A percentile compares a stretch with the other conserved stretches of the same genome.
Conservation (phyloP, 1,140 invertebrate genomes). For the Drosophila suzukii region DNA sequence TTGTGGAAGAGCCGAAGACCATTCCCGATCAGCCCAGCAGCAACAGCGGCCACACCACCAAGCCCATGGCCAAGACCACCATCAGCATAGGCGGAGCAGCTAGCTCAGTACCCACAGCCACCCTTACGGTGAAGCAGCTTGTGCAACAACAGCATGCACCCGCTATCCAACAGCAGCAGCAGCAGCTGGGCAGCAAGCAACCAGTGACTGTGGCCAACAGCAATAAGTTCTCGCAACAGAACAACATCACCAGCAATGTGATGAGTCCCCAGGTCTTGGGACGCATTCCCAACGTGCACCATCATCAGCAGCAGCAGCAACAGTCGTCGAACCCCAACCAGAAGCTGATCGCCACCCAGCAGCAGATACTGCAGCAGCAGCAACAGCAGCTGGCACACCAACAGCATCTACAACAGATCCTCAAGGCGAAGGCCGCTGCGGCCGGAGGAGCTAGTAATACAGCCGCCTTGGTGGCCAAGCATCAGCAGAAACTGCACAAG, state of each 20-base stretch:
- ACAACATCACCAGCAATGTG: conserved; percentile 39
- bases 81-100: conserved; percentile 59
- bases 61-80: conserved; percentile 62
- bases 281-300: conserved; percentile 71
- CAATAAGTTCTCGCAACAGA: conserved; percentile 39
- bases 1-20: conserved; percentile 78
- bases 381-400: conserved; percentile 80
- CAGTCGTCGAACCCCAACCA: conserved; percentile 75
- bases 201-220: conserved; percentile 10
- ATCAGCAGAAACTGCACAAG: conserved; percentile 74
- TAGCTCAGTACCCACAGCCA: conserved; percentile 45
- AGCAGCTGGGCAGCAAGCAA: conserved; percentile 60
- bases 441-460: conserved; percentile 72
- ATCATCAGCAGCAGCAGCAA: conserved; percentile 55
- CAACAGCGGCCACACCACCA: conserved; percentile 29
- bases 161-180: conserved; percentile 77
- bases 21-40: conserved; percentile 56
- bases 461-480: conserved; percentile 74
- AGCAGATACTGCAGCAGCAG: conserved; percentile 79
- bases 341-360: conserved; percentile 76
- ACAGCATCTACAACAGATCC: conserved; percentile 79
- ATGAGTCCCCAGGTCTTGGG: conserved; percentile 67
- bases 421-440: conserved; percentile 77
- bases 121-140: conserved; percentile 76
- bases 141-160: conserved; percentile 81